phyloP scores from a whole-genome alignment of 2,797 vertebrate species.

The Erpetoichthys calabaricus region DNA sequence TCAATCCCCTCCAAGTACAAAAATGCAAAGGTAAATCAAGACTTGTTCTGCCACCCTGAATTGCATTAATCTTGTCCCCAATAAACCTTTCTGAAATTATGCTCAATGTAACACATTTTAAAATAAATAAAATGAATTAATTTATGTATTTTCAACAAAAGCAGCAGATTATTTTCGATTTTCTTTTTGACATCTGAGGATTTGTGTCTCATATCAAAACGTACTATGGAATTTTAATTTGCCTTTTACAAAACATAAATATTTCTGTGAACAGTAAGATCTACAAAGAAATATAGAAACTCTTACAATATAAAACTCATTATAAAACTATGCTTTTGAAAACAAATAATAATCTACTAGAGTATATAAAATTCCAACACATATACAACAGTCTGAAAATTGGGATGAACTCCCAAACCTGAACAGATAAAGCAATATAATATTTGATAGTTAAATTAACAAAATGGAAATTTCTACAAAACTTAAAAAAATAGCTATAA shows the following conservation, averaged over 20 bases:
- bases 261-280: conserved; percentile 32
- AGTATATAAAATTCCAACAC: conserved; percentile 49
- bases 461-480: conserved; percentile 23
- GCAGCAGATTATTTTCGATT: conserved; percentile 42
- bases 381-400: conserved; percentile 51
- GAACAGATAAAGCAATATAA: conserved; percentile 49
- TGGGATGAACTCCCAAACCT: conserved; percentile 40
- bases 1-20: too few relatives aligned
- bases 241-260: conserved; percentile 54
- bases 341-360: conserved; percentile 47
- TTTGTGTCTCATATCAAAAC: too few relatives aligned
- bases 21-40: too few relatives aligned
- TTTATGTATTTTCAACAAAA: conserved; percentile 18
- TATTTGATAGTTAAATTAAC: conserved; percentile 61
- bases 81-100: too few relatives aligned
- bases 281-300: conserved; percentile 43
- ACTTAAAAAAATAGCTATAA: conserved; percentile 22
- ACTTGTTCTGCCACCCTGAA: too few relatives aligned
- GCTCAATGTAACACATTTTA: too few relatives aligned
- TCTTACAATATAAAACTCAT: conserved; percentile 43
- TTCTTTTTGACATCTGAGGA: too few relatives aligned
- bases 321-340: conserved; percentile 42
- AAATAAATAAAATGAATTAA: too few relatives aligned
- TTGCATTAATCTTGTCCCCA: too few relatives aligned
- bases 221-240: neutral